Evolutionary conservation across 2,113 vertebrate genomes (phyloP).

Genomic region (Pelecanus crispus): DNA sequence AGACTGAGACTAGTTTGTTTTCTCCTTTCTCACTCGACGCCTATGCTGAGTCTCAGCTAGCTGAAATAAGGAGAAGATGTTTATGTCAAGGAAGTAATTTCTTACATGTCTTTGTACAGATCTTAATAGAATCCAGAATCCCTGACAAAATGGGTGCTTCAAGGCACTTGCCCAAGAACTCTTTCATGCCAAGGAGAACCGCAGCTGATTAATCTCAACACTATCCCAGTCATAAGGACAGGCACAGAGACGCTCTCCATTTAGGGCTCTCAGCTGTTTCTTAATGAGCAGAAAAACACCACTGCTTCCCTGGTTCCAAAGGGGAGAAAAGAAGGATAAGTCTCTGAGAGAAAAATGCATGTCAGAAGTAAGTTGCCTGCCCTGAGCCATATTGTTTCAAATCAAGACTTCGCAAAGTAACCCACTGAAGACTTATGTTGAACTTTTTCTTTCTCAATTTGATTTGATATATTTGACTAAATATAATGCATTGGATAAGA

Average conservation of each 20-base stretch:
- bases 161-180: not conserved
- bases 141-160: not conserved
- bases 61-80: not conserved
- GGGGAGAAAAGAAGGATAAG: not conserved
- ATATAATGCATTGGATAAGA: not conserved
- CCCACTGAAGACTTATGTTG: not conserved
- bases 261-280: not conserved
- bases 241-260: accelerated
- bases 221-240: not conserved
- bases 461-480: not conserved
- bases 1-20: not conserved
- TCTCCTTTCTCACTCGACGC: not conserved
- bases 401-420: not conserved
- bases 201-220: not conserved
- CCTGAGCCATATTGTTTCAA: not conserved
- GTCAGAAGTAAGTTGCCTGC: not conserved
- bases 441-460: not conserved
- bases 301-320: not conserved
- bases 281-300: not conserved
- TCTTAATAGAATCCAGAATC: not conserved
- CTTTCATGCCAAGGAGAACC: not conserved
- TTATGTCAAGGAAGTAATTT: not conserved
- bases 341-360: not conserved
- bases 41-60: not conserved
- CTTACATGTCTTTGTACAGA: not conserved